These are phyloP conservation scores for Oriolus oriolus DNA, from an alignment of 2,113 vertebrate species.

Conservation along the genomic window DNA sequence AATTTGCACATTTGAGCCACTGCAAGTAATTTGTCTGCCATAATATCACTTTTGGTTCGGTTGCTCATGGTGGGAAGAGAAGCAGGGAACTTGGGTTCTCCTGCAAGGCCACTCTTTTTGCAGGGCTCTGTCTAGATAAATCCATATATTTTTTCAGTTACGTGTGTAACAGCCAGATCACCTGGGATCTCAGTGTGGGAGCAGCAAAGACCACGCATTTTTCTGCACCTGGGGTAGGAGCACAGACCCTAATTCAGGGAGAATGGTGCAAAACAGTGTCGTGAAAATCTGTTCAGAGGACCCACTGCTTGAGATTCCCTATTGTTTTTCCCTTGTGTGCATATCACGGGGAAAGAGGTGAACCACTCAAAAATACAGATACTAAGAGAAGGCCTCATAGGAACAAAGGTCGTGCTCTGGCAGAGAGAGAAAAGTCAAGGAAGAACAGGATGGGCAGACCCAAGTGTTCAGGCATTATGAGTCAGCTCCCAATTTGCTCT, in stretches of 20 bases:
- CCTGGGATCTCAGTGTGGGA: background rate
- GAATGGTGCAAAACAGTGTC: background rate
- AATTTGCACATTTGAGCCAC: background rate
- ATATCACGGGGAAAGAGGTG: background rate
- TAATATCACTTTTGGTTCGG: background rate
- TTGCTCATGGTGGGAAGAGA: background rate
- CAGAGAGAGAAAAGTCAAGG: background rate
- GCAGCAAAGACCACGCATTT: background rate
- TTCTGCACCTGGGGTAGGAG: background rate
- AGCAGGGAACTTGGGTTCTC: background rate
- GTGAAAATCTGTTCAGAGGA: background rate
- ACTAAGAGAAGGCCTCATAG: background rate
- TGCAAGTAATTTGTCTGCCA: background rate
- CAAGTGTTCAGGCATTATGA: background rate
- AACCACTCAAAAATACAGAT: background rate
- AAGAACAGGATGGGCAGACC: background rate
- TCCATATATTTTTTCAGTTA: background rate
- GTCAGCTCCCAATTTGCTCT: background rate
- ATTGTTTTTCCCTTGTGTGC: background rate
- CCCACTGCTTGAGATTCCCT: background rate
- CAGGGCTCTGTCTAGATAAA: background rate
- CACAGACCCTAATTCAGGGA: background rate
- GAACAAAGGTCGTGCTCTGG: background rate
- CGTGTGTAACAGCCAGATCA: background rate
- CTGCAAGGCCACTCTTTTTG: background rate